A percentile compares a stretch with the other conserved stretches of the same genome.
phyloP scores from a whole-genome alignment of 2,113 vertebrate species.

The Brienomyrus longianalis region DNA sequence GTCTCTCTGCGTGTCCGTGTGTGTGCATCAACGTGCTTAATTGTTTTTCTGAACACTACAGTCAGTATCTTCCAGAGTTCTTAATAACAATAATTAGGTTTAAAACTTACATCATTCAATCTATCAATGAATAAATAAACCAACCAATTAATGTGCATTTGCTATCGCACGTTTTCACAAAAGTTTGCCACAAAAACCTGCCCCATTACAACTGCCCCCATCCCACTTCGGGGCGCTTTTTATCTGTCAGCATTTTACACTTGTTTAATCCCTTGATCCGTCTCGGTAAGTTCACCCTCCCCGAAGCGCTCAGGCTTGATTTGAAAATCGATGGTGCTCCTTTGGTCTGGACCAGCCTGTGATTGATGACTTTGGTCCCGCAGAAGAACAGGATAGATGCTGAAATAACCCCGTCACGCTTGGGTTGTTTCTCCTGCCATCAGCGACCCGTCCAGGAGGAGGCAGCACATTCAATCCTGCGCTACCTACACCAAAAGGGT shows the following conservation, averaged over 20 bases:
- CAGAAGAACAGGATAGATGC: neutral
- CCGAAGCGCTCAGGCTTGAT: neutral
- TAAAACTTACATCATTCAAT: neutral
- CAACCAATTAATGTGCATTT: neutral
- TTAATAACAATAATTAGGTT: neutral
- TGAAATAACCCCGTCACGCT: constrained; percentile 16
- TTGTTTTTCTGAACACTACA: neutral
- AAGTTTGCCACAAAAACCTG: neutral
- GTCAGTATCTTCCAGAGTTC: neutral
- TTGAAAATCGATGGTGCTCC: constrained; percentile 14
- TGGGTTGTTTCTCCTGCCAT: neutral
- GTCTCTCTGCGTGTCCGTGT: neutral
- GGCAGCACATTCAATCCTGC: neutral
- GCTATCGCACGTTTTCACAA: neutral
- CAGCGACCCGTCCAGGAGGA: neutral
- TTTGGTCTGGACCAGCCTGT: neutral
- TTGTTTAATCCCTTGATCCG: neutral
- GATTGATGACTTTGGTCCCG: constrained; percentile 4
- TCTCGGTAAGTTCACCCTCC: neutral
- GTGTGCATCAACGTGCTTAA: neutral
- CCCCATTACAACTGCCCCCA: neutral
- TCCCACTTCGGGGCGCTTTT: too few relatives aligned
- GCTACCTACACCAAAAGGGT: neutral
- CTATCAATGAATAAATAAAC: neutral
- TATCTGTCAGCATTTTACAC: constrained; percentile 8